These are phyloP conservation scores for Thinocorus orbignyianus DNA, from an alignment of 2,113 vertebrate genomes.

Conservation along the genomic window DNA sequence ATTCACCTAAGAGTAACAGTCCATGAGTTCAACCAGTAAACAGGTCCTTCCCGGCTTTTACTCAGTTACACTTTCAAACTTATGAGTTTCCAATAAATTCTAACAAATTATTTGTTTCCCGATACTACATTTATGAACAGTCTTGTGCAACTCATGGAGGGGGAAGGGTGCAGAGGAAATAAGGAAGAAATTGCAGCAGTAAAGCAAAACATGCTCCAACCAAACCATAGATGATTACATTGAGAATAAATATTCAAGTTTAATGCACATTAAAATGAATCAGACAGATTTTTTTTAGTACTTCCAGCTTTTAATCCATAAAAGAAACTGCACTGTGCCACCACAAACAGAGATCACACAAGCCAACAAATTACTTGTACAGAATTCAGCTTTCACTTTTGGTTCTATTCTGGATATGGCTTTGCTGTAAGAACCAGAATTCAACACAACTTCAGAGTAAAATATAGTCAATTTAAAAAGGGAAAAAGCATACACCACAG, in stretches of 20 bases:
- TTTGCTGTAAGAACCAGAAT: not conserved
- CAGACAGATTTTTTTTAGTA: not conserved
- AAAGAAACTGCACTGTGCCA: not conserved
- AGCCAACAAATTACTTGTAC: not conserved
- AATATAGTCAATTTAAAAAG: not conserved
- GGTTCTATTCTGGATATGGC: not conserved
- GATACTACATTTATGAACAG: not conserved
- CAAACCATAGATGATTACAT: not conserved
- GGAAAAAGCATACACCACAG: not conserved
- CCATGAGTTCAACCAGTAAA: constrained; percentile 18
- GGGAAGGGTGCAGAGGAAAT: not conserved
- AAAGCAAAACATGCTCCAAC: not conserved
- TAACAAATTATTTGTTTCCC: not conserved
- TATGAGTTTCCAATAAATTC: not conserved
- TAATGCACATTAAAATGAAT: not conserved
- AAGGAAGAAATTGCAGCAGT: not conserved
- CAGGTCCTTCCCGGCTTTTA: not conserved
- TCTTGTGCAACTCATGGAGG: not conserved
- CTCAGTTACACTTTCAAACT: not conserved
- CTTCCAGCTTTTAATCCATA: not conserved
- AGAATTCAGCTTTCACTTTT: not conserved
- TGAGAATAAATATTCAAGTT: not conserved
- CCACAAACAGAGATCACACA: not conserved
- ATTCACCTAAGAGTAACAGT: constrained; percentile 75
- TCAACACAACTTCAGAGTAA: not conserved